Evolutionary conservation across 2,113 vertebrate species (phyloP).

Genomic region (Gnathonemus echidnorhynchus): DNA sequence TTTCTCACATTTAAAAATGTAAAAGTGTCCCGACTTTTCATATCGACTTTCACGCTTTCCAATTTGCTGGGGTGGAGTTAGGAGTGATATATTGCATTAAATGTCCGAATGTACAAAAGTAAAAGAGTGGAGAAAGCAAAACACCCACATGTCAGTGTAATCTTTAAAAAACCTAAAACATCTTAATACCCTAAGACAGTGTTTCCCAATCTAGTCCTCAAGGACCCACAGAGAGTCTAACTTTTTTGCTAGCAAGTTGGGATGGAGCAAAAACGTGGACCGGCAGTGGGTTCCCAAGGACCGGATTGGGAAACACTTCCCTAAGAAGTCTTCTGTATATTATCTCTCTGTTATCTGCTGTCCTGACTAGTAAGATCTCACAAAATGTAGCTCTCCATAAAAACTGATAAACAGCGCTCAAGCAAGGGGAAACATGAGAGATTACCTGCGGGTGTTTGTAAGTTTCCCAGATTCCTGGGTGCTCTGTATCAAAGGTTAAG

Average conservation of each 20-base stretch:
- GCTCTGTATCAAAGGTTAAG: background rate
- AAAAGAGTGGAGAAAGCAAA: background rate
- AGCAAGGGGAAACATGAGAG: background rate
- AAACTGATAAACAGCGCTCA: background rate
- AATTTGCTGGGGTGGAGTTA: background rate
- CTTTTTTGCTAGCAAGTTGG: background rate
- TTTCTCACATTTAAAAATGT: background rate
- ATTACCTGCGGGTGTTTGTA: background rate
- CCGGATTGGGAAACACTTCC: background rate
- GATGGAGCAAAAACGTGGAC: background rate
- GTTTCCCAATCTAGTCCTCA: background rate
- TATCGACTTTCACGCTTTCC: background rate
- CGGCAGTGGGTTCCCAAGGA: background rate
- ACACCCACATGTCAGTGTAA: background rate
- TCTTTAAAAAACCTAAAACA: background rate
- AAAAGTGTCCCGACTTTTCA: background rate
- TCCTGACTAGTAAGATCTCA: background rate
- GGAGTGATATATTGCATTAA: background rate
- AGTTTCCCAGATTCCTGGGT: background rate
- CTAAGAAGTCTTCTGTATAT: background rate
- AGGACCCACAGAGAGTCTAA: background rate
- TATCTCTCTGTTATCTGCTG: background rate
- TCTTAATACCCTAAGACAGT: background rate
- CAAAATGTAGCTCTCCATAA: background rate
- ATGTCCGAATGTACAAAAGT: background rate